phyloP scores from a whole-genome alignment of 2,113 vertebrate genomes.

The Shinisaurus crocodilurus region DNA sequence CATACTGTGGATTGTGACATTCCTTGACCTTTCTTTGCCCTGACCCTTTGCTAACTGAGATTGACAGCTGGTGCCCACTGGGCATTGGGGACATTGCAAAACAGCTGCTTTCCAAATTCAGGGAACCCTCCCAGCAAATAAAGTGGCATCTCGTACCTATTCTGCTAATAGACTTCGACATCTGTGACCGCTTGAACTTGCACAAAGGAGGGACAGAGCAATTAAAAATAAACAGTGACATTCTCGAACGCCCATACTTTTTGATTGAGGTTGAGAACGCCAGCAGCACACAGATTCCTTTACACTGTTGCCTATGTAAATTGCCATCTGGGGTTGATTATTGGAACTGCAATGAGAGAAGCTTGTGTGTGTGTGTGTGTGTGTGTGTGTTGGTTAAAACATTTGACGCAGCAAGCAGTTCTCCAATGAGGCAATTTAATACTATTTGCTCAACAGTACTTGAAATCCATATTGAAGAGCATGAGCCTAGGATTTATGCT shows the following conservation, averaged over 20 bases:
- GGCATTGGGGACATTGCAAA: conserved; percentile 67
- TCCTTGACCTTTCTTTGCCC: conserved; percentile 69
- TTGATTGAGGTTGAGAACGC: conserved; percentile 70
- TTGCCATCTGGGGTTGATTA: conserved; percentile 81
- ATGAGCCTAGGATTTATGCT: conserved; percentile 58
- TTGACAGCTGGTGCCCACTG: conserved; percentile 65
- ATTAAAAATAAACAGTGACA: conserved; percentile 80
- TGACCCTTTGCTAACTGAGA: conserved; percentile 64
- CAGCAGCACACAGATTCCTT: conserved; percentile 68
- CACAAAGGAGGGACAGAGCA: conserved; percentile 69
- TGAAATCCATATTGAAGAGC: conserved; percentile 64
- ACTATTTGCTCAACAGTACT: conserved; percentile 40
- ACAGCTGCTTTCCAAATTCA: conserved; percentile 66
- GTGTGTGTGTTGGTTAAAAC: conserved; percentile 63
- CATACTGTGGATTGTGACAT: conserved; percentile 55
- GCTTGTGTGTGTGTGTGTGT: conserved; percentile 30
- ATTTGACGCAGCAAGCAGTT: conserved; percentile 69
- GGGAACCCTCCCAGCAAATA: conserved; percentile 64
- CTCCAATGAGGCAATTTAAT: conserved; percentile 53
- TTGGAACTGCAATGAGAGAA: conserved; percentile 61
- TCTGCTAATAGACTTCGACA: conserved; percentile 74
- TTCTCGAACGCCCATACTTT: conserved; percentile 69
- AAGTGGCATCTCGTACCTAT: conserved; percentile 71
- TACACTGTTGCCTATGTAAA: conserved; percentile 68
- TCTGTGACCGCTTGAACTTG: conserved; percentile 79